These are phyloP conservation scores for Cyanoliseus patagonus DNA, from an alignment of 2,113 vertebrate species.

Conservation along the genomic window DNA sequence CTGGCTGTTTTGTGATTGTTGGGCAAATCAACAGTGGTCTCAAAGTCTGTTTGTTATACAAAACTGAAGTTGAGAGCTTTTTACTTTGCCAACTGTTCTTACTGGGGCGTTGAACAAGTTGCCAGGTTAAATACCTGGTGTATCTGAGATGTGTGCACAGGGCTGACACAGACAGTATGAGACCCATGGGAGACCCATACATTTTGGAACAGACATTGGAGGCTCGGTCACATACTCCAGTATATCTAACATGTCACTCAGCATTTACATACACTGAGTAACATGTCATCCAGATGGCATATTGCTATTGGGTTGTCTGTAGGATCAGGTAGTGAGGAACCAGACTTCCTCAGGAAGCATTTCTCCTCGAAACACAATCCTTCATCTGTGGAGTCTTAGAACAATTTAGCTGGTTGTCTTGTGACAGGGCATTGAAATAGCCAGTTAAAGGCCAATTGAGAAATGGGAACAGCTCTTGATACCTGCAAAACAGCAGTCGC, in stretches of 20 bases:
- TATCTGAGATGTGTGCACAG: not conserved
- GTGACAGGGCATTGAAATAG: not conserved
- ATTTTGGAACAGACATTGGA: not conserved
- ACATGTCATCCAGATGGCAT: not conserved
- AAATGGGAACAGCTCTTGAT: not conserved
- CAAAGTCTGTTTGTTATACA: not conserved
- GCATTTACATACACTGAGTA: not conserved
- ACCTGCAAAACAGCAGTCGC: not conserved
- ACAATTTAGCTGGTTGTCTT: not conserved
- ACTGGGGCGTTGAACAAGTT: not conserved
- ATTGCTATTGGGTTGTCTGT: not conserved
- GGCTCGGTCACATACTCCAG: not conserved
- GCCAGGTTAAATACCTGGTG: not conserved
- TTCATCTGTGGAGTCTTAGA: not conserved
- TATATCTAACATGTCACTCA: not conserved
- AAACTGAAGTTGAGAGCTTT: not conserved
- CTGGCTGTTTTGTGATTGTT: not conserved
- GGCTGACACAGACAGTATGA: not conserved
- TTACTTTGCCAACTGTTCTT: not conserved
- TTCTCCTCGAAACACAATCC: not conserved
- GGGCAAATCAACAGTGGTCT: not conserved
- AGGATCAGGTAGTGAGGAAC: not conserved
- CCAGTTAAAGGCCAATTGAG: not conserved
- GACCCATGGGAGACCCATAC: not conserved
- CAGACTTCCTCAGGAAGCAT: not conserved